Conservation (phyloP, 2,888 invertebrate genomes). For the Dasysyrphus albostriatus region DNA sequence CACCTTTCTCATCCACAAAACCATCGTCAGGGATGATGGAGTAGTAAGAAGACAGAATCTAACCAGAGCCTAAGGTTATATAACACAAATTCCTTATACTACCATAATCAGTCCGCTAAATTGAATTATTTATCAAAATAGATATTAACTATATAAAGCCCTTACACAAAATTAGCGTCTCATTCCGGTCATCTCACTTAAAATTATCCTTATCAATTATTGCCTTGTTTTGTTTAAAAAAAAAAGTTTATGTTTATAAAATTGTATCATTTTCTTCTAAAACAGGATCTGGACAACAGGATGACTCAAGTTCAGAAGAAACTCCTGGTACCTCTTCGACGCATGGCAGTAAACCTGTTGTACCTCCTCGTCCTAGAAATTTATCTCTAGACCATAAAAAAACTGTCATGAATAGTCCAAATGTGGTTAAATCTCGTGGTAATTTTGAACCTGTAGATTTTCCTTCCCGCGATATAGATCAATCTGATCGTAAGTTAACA, state of each 20-base stretch:
- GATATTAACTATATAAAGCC: too few relatives aligned
- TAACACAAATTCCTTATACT: too few relatives aligned
- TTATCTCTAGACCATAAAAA: slow-evolving; percentile 87
- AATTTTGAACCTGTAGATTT: slow-evolving; percentile 79
- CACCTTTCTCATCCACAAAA: too few relatives aligned
- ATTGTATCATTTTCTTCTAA: not conserved
- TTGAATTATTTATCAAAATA: too few relatives aligned
- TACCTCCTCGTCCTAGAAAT: slow-evolving; percentile 88
- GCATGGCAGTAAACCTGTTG: slow-evolving; percentile 85
- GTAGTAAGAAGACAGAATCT: too few relatives aligned
- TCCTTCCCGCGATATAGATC: slow-evolving; percentile 77
- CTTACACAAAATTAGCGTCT: too few relatives aligned
- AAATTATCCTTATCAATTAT: too few relatives aligned
- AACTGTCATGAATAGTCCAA: slow-evolving; percentile 79
- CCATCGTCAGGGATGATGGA: too few relatives aligned
- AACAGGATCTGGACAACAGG: slow-evolving; percentile 84
- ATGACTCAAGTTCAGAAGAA: slow-evolving; percentile 93
- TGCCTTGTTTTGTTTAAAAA: too few relatives aligned
- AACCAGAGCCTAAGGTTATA: too few relatives aligned
- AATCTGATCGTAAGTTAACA: slow-evolving; percentile 79
- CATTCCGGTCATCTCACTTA: too few relatives aligned
- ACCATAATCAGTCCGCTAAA: too few relatives aligned
- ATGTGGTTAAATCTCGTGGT: slow-evolving; percentile 79
- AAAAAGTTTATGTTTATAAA: not conserved
- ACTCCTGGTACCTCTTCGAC: slow-evolving; percentile 81